These are phyloP conservation scores for Drosophila sturtevanti DNA, from an alignment of 1,140 invertebrate species.

Conservation along the genomic window DNA sequence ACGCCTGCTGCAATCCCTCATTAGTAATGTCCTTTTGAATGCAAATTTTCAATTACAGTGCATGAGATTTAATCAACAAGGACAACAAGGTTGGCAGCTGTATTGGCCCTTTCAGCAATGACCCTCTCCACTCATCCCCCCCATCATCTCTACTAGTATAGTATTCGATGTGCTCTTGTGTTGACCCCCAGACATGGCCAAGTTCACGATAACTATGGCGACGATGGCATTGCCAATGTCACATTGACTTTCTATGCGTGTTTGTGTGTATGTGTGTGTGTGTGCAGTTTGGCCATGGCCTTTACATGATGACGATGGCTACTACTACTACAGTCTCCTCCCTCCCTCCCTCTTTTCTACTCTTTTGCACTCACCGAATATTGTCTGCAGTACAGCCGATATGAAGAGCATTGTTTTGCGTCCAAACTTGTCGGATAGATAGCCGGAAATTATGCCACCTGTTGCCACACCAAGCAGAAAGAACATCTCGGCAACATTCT, in stretches of 20 bases:
- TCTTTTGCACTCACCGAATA: conserved; percentile 83
- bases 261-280: not conserved
- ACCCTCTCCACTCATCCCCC: conserved; percentile 15
- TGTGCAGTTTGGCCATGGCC: conserved; percentile 6
- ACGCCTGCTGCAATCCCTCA: conserved; percentile 28
- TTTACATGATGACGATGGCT: conserved; percentile 17
- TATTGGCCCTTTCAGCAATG: conserved; percentile 29
- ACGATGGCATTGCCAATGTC: conserved; percentile 54
- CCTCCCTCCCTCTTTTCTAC: not conserved
- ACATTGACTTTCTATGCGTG: conserved; percentile 53
- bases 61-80: conserved; percentile 75
- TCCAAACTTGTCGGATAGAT: conserved; percentile 90
- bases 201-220: conserved; percentile 44
- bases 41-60: conserved; percentile 76
- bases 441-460: conserved; percentile 88
- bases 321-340: not conserved
- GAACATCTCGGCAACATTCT: conserved; percentile 87
- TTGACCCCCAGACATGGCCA: conserved; percentile 54
- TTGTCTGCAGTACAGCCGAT: conserved; percentile 87
- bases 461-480: conserved; percentile 88
- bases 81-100: conserved; percentile 53
- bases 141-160: not conserved
- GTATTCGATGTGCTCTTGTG: conserved; percentile 40
- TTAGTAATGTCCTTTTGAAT: conserved; percentile 70
- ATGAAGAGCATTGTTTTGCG: conserved; percentile 89